phyloP scores from a whole-genome alignment of 2,113 vertebrate species.

The cattle (Bos taurus) region DNA sequence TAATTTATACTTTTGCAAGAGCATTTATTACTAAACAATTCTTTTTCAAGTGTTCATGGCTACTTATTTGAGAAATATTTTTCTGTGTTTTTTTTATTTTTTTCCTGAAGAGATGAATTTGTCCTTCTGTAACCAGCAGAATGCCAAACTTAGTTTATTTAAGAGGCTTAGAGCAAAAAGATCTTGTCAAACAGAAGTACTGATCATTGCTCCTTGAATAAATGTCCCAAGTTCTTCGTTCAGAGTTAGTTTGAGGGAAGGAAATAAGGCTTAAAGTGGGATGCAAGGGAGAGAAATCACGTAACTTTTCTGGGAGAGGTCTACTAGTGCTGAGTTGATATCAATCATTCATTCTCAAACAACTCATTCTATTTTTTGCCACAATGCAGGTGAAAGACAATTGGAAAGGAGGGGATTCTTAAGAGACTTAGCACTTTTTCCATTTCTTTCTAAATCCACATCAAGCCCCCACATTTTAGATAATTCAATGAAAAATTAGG shows the following conservation, averaged over 20 bases:
- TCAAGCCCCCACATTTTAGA: neutral
- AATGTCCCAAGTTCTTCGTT: neutral
- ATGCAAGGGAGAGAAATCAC: neutral
- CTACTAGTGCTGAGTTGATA: neutral
- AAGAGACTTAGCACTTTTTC: neutral
- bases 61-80: conserved; percentile 15
- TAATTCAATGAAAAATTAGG: neutral
- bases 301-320: neutral
- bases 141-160: neutral
- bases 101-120: neutral
- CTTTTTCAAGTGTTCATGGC: neutral
- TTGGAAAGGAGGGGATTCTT: neutral
- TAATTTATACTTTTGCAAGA: neutral
- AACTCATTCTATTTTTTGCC: neutral
- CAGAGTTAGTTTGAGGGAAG: neutral
- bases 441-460: neutral
- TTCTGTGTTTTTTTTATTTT: neutral
- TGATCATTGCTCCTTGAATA: neutral
- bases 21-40: neutral
- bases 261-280: neutral
- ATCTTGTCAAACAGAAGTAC: neutral
- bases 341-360: conserved; percentile 17
- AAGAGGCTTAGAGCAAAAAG: neutral
- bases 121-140: neutral
- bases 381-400: neutral